Base-by-base conservation (phyloP, 2,797 vertebrate genomes). In the Urosaurus nigricauda region DNA sequence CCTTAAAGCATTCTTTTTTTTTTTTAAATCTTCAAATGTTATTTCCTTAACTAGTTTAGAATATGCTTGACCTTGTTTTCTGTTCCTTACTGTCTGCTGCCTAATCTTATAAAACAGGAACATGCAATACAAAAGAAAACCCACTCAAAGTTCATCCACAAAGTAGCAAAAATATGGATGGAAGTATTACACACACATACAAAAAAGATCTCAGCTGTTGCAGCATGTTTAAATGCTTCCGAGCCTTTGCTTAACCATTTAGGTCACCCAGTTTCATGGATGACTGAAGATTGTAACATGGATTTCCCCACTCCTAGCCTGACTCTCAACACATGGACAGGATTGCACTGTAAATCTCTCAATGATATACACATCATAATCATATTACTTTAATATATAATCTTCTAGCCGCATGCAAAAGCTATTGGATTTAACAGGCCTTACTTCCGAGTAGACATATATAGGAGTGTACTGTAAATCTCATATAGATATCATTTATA, bases 331-430 rank as follows among this genome's bases (percentile, higher is more conserved):
- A 75, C n/a, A 24, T 43, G 73, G 7, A 43, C 40, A 26, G 21
- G 73, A 75, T 37, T 47, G 24, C 5, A 43, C 75, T 77, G 75
- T 47, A 77, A 47, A 12, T 47, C 21, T 77, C 75, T 29, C 26
- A 4, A 43, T 29, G 24, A 77, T 77, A 43, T 77, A 47, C 40
- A 47, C 75, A 26, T 29, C 43, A 87, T 90, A 73, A 5, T 4
- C 90, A 53, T 26, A 17, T 73, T 88, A 90, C 91, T 82, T 32
- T 47, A 77, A 77, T 43, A 43, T 77, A 24, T 40, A 77, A 47
- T 29, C 75, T 13, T 47, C 47, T 77, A 47, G 24, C 75, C 4
- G 47, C 40, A 43, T 77, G 26, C 6, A 68, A 68, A 26, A 77
- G 74, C 7, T 43, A 40, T 17, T 11, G 21, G 40, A 35, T 13